A percentile compares a stretch with the other conserved stretches of the same genome.
phyloP scores from a whole-genome alignment of 2,797 vertebrate genomes.

The Amazona finschi region DNA sequence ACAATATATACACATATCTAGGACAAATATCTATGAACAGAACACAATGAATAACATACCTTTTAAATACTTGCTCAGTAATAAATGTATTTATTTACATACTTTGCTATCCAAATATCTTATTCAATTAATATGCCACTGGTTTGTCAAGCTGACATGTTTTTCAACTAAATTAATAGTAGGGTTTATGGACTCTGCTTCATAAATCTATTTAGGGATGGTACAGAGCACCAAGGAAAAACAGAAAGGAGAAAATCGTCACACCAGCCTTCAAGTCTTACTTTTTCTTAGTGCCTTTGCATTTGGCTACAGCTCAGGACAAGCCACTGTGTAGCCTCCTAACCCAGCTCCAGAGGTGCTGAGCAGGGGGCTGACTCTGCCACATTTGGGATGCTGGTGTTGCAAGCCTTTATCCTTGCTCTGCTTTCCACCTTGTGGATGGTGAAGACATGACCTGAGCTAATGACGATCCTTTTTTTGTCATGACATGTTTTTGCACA shows the following conservation, averaged over 20 bases:
- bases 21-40: background rate
- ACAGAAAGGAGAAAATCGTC: background rate
- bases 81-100: background rate
- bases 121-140: background rate
- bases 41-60: background rate
- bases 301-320: background rate
- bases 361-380: background rate
- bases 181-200: background rate
- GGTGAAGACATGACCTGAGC: background rate
- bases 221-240: background rate
- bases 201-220: conserved; percentile 1
- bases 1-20: background rate
- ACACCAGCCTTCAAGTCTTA: background rate
- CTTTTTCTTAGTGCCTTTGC: background rate
- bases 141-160: background rate
- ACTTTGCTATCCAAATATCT: background rate
- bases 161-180: background rate
- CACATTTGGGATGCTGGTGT: accelerated
- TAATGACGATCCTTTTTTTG: background rate
- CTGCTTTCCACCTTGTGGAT: background rate
- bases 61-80: background rate
- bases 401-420: background rate
- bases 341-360: background rate
- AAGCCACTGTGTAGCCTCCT: background rate
- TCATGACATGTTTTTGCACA: background rate